A percentile compares a stretch with the other conserved stretches of the same genome.
Evolutionary conservation across 2,797 vertebrate species (phyloP).

Genomic region (Labroides dimidiatus): DNA sequence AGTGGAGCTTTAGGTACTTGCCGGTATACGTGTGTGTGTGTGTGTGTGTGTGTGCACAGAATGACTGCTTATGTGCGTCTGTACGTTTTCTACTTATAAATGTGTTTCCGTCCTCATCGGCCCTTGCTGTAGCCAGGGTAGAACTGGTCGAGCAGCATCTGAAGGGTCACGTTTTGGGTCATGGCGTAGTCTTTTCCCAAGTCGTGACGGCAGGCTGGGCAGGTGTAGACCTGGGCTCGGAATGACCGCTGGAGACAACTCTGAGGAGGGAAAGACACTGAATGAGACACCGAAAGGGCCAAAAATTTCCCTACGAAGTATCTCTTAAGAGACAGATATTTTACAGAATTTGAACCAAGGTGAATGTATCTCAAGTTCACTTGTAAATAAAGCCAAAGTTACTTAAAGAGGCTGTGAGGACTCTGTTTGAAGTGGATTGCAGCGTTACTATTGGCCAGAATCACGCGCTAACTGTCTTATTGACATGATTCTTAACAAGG

Average conservation of each 20-base stretch:
- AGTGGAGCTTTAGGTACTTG: conserved; percentile 74
- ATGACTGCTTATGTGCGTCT: conserved; percentile 62
- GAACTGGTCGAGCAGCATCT: conserved; percentile 97
- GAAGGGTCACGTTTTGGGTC: conserved; percentile 94
- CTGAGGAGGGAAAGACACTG: conserved; percentile 68
- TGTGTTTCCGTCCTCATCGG: conserved; percentile 87
- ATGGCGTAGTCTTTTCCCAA: conserved; percentile 95
- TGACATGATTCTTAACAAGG: too few relatives aligned
- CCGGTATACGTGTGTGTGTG: conserved; percentile 65
- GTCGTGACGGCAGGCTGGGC: conserved; percentile 96
- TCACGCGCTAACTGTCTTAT: too few relatives aligned
- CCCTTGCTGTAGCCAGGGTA: conserved; percentile 99
- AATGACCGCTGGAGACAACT: conserved; percentile 98
- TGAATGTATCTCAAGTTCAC: too few relatives aligned
- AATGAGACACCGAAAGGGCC: too few relatives aligned
- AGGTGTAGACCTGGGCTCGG: conserved; percentile 95
- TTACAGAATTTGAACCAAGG: too few relatives aligned
- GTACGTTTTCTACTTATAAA: conserved; percentile 56
- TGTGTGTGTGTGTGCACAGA: conserved; percentile 71
- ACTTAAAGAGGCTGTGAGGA: too few relatives aligned
- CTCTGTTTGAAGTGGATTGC: too few relatives aligned
- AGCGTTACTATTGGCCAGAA: too few relatives aligned
- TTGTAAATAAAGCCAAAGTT: too few relatives aligned
- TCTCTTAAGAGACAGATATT: too few relatives aligned
- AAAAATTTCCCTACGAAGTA: too few relatives aligned